A percentile compares a stretch with the other conserved stretches of the same genome.
These are phyloP conservation scores for Lysiphlebus fabarum DNA, from an alignment of 1,140 invertebrate species.

Conservation along the genomic window DNA sequence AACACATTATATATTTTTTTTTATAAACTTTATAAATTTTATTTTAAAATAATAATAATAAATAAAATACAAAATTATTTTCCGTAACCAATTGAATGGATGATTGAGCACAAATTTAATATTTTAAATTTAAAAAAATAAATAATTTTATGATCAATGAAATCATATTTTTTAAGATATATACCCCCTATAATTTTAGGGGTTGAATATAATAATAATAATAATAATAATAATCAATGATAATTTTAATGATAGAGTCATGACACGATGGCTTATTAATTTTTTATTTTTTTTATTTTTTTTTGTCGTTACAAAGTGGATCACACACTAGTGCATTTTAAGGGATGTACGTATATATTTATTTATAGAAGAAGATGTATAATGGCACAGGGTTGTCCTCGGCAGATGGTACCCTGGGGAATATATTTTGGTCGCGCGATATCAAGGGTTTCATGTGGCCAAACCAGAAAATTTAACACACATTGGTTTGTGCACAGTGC, in stretches of 20 bases:
- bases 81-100: slow-evolving; percentile 16
- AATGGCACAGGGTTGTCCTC: slow-evolving; percentile 29
- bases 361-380: slow-evolving; percentile 34
- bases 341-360: background rate
- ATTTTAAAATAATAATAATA: background rate
- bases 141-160: slow-evolving; percentile 3
- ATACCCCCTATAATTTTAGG: background rate
- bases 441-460: slow-evolving; percentile 39
- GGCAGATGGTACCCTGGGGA: slow-evolving; percentile 48
- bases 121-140: background rate
- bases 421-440: slow-evolving; percentile 41
- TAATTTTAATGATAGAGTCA: slow-evolving; percentile 22
- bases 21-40: background rate
- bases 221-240: background rate
- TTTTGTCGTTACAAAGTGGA: slow-evolving; percentile 23
- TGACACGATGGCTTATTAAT: slow-evolving; percentile 35
- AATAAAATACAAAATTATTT: slow-evolving; percentile 14
- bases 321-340: slow-evolving; percentile 1
- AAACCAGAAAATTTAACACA: too few relatives aligned
- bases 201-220: background rate
- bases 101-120: background rate
- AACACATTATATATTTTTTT: slow-evolving; percentile 1
- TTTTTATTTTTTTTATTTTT: too few relatives aligned
- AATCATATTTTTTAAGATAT: background rate
- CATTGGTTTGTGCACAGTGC: too few relatives aligned